phyloP scores from a whole-genome alignment of 35 echinoderm and acorn worm species.

The Hemicentrotus pulcherrimus region DNA sequence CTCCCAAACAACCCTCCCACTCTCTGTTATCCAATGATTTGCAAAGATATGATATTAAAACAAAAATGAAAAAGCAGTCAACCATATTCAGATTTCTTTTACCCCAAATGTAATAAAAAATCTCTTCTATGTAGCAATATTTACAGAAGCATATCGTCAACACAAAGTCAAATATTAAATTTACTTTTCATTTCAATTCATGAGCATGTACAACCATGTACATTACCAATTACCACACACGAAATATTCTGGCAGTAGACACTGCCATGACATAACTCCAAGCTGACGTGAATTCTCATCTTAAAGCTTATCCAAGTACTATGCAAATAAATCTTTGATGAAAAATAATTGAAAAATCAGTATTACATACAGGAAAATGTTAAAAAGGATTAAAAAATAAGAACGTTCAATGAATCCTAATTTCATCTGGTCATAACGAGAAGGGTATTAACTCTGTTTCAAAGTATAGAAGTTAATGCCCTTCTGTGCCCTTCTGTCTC shows the following conservation, averaged over 20 bases:
- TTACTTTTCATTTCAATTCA: background rate
- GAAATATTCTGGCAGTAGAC: background rate
- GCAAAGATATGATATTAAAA: background rate
- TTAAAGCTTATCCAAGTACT: constrained; percentile 4
- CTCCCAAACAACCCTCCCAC: background rate
- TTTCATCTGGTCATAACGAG: background rate
- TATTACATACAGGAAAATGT: background rate
- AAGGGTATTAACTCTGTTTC: no score
- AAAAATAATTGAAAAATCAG: background rate
- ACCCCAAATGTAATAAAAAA: constrained; percentile 27
- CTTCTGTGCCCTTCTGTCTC: no score
- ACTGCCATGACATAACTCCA: background rate
- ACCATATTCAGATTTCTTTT: constrained; percentile 5
- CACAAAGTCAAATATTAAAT: background rate
- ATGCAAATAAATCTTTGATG: background rate
- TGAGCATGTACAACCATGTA: background rate
- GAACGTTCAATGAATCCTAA: background rate
- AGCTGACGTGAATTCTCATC: background rate
- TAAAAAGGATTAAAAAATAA: background rate
- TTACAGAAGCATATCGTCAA: constrained; percentile 27
- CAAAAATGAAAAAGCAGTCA: background rate
- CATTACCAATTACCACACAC: background rate
- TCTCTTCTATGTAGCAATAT: constrained; percentile 32
- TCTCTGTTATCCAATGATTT: background rate
- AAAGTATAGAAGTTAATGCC: no score